Evolutionary conservation across 2,888 invertebrate species (phyloP).

Genomic region (Ferrisia virgata): DNA sequence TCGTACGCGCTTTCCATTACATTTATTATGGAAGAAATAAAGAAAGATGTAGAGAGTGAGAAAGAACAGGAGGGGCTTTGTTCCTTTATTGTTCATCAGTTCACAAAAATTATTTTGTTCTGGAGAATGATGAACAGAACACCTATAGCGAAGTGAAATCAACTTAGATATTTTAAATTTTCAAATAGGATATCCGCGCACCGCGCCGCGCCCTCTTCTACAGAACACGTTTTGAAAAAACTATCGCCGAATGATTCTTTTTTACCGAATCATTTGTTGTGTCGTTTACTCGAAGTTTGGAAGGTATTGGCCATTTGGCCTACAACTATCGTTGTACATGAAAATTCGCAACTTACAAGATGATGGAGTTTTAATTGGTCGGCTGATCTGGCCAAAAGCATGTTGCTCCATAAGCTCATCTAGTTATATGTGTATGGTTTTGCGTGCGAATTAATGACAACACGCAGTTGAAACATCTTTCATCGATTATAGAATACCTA

Average conservation of each 20-base stretch:
- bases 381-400: not conserved
- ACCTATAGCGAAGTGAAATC: not conserved
- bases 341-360: not conserved
- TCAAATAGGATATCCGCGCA: not conserved
- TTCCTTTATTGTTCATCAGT: not conserved
- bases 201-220: not conserved
- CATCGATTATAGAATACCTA: not conserved
- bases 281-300: no score
- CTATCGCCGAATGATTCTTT: no score
- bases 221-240: not conserved
- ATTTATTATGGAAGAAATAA: not conserved
- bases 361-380: not conserved
- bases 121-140: not conserved
- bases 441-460: not conserved
- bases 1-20: not conserved
- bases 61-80: not conserved
- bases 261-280: no score
- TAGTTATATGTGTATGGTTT: not conserved
- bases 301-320: not conserved
- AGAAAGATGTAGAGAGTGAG: not conserved
- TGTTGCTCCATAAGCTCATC: not conserved
- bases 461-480: not conserved
- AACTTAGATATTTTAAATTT: not conserved
- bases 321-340: not conserved
- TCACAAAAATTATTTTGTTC: constrained; percentile 19